Conservation (phyloP, 37 sponge, comb jelly and placozoan genomes). For the Oopsacas minuta region DNA sequence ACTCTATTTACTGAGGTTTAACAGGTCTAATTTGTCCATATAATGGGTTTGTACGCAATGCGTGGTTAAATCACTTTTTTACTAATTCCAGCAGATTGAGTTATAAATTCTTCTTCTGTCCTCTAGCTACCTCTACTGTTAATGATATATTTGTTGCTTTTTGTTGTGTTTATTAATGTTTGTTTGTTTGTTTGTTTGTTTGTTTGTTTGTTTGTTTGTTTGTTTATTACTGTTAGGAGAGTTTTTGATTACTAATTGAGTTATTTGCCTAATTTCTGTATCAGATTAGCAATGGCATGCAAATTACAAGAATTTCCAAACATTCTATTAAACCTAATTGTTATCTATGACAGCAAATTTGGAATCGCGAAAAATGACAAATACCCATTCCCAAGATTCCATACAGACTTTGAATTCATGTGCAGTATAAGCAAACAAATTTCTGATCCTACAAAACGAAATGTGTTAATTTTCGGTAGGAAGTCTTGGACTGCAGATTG, state of each 20-base stretch:
- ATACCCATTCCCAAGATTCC: not conserved
- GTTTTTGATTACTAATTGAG: too few relatives aligned
- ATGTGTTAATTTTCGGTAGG: not conserved
- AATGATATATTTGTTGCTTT: not conserved
- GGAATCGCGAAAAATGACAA: not conserved
- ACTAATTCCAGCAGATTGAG: not conserved
- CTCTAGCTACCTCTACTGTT: not conserved
- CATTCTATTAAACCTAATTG: not conserved
- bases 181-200: not conserved
- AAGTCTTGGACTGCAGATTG: not conserved
- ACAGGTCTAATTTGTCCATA: not conserved
- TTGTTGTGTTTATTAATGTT: not conserved
- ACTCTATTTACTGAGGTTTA: not conserved
- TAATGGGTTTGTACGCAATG: not conserved
- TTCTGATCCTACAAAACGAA: not conserved
- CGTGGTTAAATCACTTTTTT: too few relatives aligned
- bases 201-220: too few relatives aligned
- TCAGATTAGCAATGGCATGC: not conserved
- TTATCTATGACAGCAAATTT: not conserved
- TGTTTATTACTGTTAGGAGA: too few relatives aligned
- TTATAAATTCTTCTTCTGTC: not conserved
- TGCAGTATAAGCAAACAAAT: not conserved
- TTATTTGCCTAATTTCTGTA: not conserved
- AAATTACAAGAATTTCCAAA: not conserved
- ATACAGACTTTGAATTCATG: not conserved